phyloP scores from a whole-genome alignment of 1,140 invertebrate species.

The Pectinophora gossypiella region DNA sequence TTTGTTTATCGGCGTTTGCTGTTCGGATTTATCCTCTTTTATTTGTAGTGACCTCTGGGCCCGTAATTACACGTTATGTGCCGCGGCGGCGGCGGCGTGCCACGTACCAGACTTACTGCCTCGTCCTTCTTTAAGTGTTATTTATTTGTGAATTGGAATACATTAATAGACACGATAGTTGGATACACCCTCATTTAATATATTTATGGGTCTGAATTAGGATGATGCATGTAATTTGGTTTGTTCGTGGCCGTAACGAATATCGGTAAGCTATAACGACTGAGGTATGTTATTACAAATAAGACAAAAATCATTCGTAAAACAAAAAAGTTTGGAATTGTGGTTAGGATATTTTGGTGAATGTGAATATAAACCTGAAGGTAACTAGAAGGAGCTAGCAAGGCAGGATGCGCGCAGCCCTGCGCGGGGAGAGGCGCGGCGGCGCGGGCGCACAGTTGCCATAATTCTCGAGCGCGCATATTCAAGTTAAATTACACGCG shows the following conservation, averaged over 20 bases:
- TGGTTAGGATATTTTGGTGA: no score
- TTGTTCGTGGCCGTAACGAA: slow-evolving; percentile 11
- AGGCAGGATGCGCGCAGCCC: no score
- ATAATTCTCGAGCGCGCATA: slow-evolving; percentile 61
- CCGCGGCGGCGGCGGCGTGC: slow-evolving; percentile 26
- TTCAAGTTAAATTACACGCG: slow-evolving; percentile 58
- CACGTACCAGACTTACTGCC: slow-evolving; percentile 44
- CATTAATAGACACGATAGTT: slow-evolving; percentile 59
- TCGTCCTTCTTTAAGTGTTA: slow-evolving; percentile 61
- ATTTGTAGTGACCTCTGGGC: slow-evolving; percentile 67
- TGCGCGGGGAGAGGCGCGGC: background rate
- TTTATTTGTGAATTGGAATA: slow-evolving; percentile 70
- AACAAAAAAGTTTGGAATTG: no score
- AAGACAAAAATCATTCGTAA: no score
- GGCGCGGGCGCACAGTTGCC: slow-evolving; percentile 41
- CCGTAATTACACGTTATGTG: slow-evolving; percentile 59
- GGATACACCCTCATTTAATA: slow-evolving; percentile 70
- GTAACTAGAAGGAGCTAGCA: no score
- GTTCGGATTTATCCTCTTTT: slow-evolving; percentile 44
- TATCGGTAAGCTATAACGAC: no score
- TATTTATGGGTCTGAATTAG: slow-evolving; percentile 57
- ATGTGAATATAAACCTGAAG: no score
- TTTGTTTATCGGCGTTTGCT: slow-evolving; percentile 46
- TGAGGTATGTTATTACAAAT: no score
- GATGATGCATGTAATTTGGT: slow-evolving; percentile 60